phyloP scores from a whole-genome alignment of 2,888 invertebrate genomes.

The Halictus ligatus region DNA sequence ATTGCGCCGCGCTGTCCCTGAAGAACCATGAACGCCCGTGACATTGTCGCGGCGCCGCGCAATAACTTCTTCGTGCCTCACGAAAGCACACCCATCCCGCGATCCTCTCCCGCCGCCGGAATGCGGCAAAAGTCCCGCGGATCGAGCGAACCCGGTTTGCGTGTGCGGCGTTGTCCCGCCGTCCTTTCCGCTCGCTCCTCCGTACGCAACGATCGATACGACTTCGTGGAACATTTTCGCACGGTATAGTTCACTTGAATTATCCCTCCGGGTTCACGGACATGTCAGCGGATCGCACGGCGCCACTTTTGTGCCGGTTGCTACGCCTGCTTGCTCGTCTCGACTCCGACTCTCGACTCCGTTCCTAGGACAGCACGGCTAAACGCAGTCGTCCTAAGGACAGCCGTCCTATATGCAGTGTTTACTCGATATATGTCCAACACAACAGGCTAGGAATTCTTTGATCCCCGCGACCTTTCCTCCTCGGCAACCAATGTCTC shows the following conservation, averaged over 20 bases:
- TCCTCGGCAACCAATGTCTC: no score
- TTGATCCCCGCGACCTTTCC: no score
- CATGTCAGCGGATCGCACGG: background rate
- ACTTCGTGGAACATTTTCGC: slow-evolving; percentile 28
- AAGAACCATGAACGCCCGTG: slow-evolving; percentile 77
- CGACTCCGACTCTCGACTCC: no score
- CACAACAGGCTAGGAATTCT: no score
- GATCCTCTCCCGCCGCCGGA: background rate
- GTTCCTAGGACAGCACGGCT: background rate
- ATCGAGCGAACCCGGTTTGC: slow-evolving; percentile 24
- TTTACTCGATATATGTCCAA: no score
- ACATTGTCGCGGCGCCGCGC: slow-evolving; percentile 79
- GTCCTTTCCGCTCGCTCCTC: background rate
- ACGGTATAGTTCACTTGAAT: background rate
- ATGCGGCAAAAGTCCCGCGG: slow-evolving; percentile 6
- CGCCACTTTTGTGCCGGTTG: background rate
- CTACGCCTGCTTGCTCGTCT: background rate
- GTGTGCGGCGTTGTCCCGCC: slow-evolving; percentile 16
- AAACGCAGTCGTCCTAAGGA: no score
- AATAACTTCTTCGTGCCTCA: slow-evolving; percentile 51
- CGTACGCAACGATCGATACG: slow-evolving; percentile 27
- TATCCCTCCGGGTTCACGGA: background rate
- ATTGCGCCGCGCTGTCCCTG: slow-evolving; percentile 75
- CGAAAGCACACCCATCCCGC: slow-evolving; percentile 25
- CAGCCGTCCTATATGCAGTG: no score